Evolutionary conservation across 2,113 vertebrate species (phyloP), one percentile per base, ranked within the genome.

Genomic region (Orientallactaga bullata): DNA sequence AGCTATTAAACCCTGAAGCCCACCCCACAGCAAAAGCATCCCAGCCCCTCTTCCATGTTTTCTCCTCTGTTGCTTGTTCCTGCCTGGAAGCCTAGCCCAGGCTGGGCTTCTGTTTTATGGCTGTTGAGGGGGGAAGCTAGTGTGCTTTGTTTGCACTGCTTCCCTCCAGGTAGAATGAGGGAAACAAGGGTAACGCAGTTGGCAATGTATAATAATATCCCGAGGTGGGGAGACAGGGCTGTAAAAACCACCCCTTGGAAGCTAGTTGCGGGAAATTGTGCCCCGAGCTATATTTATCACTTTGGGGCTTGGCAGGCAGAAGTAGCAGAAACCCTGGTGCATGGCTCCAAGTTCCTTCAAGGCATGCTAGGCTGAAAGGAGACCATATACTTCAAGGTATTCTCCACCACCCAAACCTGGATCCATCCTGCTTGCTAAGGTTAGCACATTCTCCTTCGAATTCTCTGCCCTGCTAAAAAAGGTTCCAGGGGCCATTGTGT

Each of bases 81-180:
- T 42, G 79, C 51, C 74, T 91, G 89, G 60, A 85, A 77, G 37
- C 60, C 7, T 84, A 65, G 47, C 79, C 18, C 28, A 37, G 39
- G 37, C 74, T 42, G 74, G 47, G 26, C 24, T 94, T 89, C 69
- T 97, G 79, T 71, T 95, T 95, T 89, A 94, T 90, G 93, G 68
- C 55, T 96, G 71, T 71, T 90, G 83, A 90, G 76, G 66, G 17
- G n/a, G 90, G 78, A 95, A 94, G 35, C 42, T 20, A 32, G 71
- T 88, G 85, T 77, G 63, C n/a, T 55, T 16, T 55, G 65, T 90
- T 39, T 42, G 39, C 47, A 66, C 30, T 55, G 73, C 74, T 95
- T n/a, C 78, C 78, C 93, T 94, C 83, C 93, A 89, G 60, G 84
- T 96, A 89, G 90, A 95, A 80, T 84, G 87, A 91, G n/a, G 85